Base-by-base conservation (phyloP, 2,797 vertebrate species). In the Malurus splendens region DNA sequence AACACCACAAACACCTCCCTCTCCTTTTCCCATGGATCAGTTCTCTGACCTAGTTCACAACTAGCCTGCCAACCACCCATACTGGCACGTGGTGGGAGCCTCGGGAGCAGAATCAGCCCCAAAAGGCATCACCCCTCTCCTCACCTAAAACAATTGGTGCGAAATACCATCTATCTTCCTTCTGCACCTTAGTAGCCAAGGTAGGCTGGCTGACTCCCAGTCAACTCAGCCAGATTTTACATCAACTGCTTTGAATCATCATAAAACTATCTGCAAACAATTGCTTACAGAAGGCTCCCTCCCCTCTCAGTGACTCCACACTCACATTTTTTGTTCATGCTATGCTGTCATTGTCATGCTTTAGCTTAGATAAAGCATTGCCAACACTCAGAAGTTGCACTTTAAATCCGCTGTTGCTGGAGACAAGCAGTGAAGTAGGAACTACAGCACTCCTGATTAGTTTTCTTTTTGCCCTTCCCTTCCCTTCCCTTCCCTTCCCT, bases 231-330 rank as follows among this genome's bases (percentile, higher is more conserved):
- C 67, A 82, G 56, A 61, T 84, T 88, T 93, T 92, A 91, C 65
- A 82, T 81, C 57, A 67, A 50, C 60, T 57, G 6, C 13, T 5
- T 87, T 82, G 90, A 85, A 91, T 89, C 91, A 92, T 83, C 13
- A 8, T 77, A 60, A 80, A 94, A 80, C 68, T 82, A 90, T 92
- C 68, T 81, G 66, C 73, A 90, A 92, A 79, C 61, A 82, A 74
- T 82, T 44, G 60, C 81, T 82, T 87, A n/a, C 48, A 57, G 66
- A 90, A 86, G 52, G 56, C 33, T 93, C 62, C 68, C 79, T 88
- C 51, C 54, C 70, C 57, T 87, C 72, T 71, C 67, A n/a, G 1
- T 93, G 72, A 77, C 62, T 78, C 75, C 72, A 75, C 59, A 36
- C 18, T 73, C 68, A 44, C 22, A 74, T 56, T 77, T 93, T 89